Evolutionary conservation across 2,113 vertebrate genomes (phyloP).

Genomic region (Cyrtonyx montezumae): DNA sequence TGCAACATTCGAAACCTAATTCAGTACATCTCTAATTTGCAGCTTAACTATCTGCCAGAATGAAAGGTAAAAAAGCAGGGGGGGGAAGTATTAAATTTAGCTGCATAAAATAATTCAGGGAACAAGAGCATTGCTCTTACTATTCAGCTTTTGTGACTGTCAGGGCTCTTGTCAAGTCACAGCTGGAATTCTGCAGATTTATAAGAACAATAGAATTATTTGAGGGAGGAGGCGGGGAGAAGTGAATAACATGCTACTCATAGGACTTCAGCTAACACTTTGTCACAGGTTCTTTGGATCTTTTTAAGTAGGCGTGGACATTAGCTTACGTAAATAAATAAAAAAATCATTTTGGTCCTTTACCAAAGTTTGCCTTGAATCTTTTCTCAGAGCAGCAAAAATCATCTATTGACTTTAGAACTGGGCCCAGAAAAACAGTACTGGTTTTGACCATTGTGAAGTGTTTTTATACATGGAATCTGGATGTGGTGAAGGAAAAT

Average conservation of each 20-base stretch:
- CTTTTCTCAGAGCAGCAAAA: not conserved
- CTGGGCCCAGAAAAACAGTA: not conserved
- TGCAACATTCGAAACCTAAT: slow-evolving; percentile 56
- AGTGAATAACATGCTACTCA: slow-evolving; percentile 42
- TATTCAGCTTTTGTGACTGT: slow-evolving; percentile 39
- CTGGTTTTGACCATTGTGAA: not conserved
- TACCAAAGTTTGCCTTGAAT: not conserved
- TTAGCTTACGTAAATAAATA: not conserved
- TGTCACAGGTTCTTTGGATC: slow-evolving; percentile 6
- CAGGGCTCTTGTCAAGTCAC: slow-evolving; percentile 26
- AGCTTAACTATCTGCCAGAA: slow-evolving; percentile 50
- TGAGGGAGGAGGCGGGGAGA: not conserved
- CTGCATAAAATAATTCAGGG: slow-evolving; percentile 23
- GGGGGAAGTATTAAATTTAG: slow-evolving; percentile 23
- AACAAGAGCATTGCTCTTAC: not conserved
- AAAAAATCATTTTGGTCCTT: not conserved
- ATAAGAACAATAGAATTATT: slow-evolving; percentile 58
- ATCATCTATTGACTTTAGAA: not conserved
- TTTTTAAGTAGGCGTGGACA: not conserved
- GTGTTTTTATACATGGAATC: not conserved
- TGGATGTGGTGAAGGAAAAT: rapidly evolving
- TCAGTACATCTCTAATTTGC: slow-evolving; percentile 58
- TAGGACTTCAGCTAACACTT: slow-evolving; percentile 38
- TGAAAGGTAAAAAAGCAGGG: slow-evolving; percentile 2
- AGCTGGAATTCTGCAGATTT: slow-evolving; percentile 21